A percentile compares a stretch with the other conserved stretches of the same genome.
phyloP scores from a whole-genome alignment of 2,113 vertebrate genomes.

The Sialia sialis region DNA sequence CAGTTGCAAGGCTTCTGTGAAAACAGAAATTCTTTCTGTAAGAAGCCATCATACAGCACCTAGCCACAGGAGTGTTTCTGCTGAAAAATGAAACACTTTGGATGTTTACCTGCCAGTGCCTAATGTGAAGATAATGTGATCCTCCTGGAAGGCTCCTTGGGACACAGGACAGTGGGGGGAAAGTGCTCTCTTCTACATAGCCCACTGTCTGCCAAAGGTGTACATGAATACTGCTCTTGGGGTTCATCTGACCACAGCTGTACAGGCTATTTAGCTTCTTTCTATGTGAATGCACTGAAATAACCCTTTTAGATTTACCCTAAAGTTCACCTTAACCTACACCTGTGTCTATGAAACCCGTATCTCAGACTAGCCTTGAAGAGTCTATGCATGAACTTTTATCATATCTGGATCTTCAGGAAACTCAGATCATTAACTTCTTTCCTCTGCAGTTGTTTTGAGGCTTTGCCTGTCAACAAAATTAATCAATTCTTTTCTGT shows the following conservation, averaged over 20 bases:
- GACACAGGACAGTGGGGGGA: not conserved
- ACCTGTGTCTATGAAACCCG: fast-evolving
- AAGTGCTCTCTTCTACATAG: not conserved
- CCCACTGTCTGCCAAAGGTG: not conserved
- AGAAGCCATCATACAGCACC: not conserved
- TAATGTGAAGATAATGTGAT: not conserved
- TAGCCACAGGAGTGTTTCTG: not conserved
- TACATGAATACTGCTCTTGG: not conserved
- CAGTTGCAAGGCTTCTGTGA: not conserved
- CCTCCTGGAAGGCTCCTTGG: not conserved
- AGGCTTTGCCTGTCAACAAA: not conserved
- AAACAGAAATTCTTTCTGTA: not conserved
- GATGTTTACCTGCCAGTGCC: not conserved
- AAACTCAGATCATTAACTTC: fast-evolving
- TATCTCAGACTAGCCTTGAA: not conserved
- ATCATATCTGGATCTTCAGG: not conserved
- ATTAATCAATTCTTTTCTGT: not conserved
- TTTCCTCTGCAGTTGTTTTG: not conserved
- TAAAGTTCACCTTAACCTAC: not conserved
- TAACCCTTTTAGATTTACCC: not conserved
- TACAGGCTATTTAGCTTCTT: not conserved
- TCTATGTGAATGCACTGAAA: not conserved
- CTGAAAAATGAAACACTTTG: not conserved
- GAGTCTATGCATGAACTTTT: not conserved
- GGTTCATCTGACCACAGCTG: not conserved